Base-by-base conservation (phyloP, 2,797 vertebrate species). In the Zalophus californianus region DNA sequence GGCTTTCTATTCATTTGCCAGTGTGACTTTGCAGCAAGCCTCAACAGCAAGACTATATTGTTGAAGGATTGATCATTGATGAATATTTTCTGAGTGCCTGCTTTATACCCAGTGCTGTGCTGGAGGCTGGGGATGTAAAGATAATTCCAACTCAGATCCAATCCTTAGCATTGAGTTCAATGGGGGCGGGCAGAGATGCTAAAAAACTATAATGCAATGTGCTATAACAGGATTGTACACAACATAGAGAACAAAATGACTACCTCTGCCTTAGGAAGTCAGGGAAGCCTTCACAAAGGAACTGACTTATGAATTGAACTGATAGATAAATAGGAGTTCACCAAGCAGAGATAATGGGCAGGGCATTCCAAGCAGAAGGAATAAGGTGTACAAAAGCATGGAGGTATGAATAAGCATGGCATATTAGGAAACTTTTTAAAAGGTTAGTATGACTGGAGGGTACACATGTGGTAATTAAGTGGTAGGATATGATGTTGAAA, bases 11-110 rank as follows among this genome's bases (percentile, higher is more conserved):
- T 48, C 44, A 77, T 83, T 97, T 92, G 12, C 35, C 27, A 77
- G 13, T 52, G 23, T 86, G n/a, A 93, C 20, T 91, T 97, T 91
- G 21, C 25, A 86, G 79, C 77, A 97, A 95, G 38, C 25, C 41
- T 91, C 64, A 85, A 68, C 23, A 77, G 60, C 23, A 91, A 95
- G 54, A 79, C 44, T 78, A 35, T 78, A 77, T 70, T 80, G 38
- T 66, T 94, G 58, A 83, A 96, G 32, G n/a, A 83, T 7, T 93
- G 5, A 91, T 75, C 60, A 77, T 9, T 82, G 50, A 70, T 7
- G 73, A 95, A n/a, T 73, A 48, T 89, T 91, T 96, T 95, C 56
- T 79, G 48, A 52, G 29, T 62, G 29, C 2, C 68, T 78, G 32
- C 15, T 94, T 77, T 88, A 64, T 78, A 85, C 21, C 32, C 78